These are phyloP conservation scores for Hylaeus volcanicus DNA, from an alignment of 1,140 invertebrate species.

Conservation along the genomic window DNA sequence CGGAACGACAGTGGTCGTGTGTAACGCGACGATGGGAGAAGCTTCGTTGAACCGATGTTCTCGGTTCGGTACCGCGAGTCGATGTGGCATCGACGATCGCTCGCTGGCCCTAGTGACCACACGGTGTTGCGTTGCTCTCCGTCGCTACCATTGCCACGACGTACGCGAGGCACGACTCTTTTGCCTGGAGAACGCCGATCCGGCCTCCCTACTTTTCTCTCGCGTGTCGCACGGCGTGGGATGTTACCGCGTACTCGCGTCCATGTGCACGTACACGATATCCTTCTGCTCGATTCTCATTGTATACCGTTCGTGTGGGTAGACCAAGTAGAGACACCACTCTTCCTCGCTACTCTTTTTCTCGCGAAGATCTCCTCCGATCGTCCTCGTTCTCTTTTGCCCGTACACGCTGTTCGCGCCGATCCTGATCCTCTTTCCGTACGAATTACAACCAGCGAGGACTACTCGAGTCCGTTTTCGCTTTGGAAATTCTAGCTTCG, in stretches of 20 bases:
- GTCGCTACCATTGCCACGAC: constrained; percentile 53
- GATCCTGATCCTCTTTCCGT: neutral
- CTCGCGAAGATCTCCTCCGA: neutral
- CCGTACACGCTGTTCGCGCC: neutral
- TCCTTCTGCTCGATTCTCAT: neutral
- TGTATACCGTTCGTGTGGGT: constrained; percentile 4
- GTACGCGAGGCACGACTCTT: constrained; percentile 48
- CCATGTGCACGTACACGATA: neutral
- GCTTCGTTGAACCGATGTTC: constrained; percentile 50
- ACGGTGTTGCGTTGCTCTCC: constrained; percentile 47
- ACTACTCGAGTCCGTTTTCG: no score
- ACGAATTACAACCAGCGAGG: no score
- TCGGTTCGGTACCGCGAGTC: constrained; percentile 63
- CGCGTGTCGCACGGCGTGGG: constrained; percentile 57
- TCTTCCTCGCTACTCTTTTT: constrained; percentile 13
- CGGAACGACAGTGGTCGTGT: neutral
- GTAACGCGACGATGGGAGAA: constrained; percentile 19
- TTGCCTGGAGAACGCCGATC: constrained; percentile 70
- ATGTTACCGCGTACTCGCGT: constrained; percentile 47
- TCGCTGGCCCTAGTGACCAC: constrained; percentile 63
- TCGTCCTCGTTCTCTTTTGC: constrained; percentile 12
- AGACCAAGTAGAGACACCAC: neutral
- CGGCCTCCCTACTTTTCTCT: constrained; percentile 69
- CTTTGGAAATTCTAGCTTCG: no score
- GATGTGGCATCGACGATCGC: constrained; percentile 62